phyloP scores from a whole-genome alignment of 2,113 vertebrate genomes.

The Rana temporaria region DNA sequence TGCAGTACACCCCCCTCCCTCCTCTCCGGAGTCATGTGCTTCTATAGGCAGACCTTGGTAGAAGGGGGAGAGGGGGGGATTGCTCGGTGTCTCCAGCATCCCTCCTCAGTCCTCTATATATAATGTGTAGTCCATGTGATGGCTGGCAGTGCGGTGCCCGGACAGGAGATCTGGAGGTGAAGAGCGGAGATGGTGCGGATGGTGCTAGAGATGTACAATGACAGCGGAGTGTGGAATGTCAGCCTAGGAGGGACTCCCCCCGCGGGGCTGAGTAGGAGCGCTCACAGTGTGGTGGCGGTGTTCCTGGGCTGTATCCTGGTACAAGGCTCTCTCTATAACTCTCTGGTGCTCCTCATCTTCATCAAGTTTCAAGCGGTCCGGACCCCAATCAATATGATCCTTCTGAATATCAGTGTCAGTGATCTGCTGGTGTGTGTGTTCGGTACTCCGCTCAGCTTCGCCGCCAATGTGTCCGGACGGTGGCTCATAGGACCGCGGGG shows the following conservation, averaged over 20 bases:
- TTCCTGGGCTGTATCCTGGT: slow-evolving; percentile 71
- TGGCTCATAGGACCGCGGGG: slow-evolving; percentile 71
- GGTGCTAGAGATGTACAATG: slow-evolving; percentile 8
- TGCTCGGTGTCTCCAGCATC: not conserved
- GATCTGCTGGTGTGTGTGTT: slow-evolving; percentile 73
- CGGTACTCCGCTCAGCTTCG: slow-evolving; percentile 76
- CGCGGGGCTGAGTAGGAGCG: slow-evolving; percentile 64
- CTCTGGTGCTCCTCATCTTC: slow-evolving; percentile 61
- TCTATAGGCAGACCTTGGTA: not conserved
- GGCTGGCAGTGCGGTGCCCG: not conserved
- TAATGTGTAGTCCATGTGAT: not conserved
- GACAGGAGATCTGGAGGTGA: not conserved
- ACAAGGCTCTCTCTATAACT: slow-evolving; percentile 69
- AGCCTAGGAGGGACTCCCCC: slow-evolving; percentile 5
- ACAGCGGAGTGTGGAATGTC: not conserved
- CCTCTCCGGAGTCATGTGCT: not conserved
- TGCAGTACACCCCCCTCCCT: not conserved
- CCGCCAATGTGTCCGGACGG: slow-evolving; percentile 69
- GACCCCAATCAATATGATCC: slow-evolving; percentile 75
- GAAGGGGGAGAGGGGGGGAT: not conserved
- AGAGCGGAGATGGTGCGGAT: not conserved
- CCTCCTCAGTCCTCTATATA: not conserved
- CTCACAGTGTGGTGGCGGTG: slow-evolving; percentile 70
- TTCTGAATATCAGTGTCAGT: slow-evolving; percentile 77
- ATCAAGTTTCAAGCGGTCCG: slow-evolving; percentile 60